Evolutionary conservation across 2,888 invertebrate species (phyloP).

Genomic region (Oligia latruncula): DNA sequence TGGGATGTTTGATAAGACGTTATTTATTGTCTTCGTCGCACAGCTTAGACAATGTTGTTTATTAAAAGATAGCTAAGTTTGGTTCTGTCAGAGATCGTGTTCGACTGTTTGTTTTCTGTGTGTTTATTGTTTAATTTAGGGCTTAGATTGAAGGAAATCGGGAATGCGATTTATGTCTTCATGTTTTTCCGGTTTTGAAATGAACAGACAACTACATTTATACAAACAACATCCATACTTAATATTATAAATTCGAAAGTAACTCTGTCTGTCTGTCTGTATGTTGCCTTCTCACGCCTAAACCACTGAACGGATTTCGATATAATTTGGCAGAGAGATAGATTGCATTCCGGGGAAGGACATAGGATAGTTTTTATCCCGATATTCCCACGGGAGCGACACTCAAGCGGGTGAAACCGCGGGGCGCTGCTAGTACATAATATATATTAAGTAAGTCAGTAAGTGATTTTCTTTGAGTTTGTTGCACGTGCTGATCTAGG

Average conservation of each 20-base stretch:
- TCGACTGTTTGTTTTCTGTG: constrained; percentile 39
- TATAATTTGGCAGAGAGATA: too few species aligned
- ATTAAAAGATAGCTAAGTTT: constrained; percentile 56
- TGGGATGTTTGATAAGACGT: constrained; percentile 73
- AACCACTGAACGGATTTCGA: too few species aligned
- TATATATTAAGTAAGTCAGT: neutral
- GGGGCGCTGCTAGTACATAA: too few species aligned
- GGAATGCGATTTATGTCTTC: constrained; percentile 11
- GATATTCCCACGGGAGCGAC: too few species aligned
- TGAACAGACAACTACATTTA: neutral
- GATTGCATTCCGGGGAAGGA: too few species aligned
- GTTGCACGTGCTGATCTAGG: neutral
- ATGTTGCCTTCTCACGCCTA: too few species aligned
- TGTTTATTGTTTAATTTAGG: constrained; percentile 44
- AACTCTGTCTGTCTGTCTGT: too few species aligned
- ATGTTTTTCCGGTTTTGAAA: neutral
- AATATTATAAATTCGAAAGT: too few species aligned
- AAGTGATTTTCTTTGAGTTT: neutral
- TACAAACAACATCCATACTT: neutral
- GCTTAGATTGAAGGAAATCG: neutral
- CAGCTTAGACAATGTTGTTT: constrained; percentile 52
- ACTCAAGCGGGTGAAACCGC: too few species aligned
- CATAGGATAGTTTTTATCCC: too few species aligned
- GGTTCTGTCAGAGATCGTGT: constrained; percentile 48
- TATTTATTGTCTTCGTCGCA: constrained; percentile 69